Conservation (phyloP, 2,888 invertebrate genomes). For the Pterostichus madidus region DNA sequence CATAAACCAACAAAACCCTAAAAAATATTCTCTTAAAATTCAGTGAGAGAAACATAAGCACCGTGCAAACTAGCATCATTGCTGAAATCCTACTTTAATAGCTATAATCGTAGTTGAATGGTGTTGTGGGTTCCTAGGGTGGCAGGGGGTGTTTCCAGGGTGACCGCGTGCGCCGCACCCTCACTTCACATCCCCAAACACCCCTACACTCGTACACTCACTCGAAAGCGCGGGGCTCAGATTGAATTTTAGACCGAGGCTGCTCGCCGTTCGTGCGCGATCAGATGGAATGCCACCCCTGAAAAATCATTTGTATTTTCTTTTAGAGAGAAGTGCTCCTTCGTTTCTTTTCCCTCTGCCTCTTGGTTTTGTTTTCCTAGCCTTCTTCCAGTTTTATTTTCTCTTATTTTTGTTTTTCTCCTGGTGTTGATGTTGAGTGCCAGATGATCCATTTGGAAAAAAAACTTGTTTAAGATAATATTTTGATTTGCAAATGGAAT, state of each 20-base stretch:
- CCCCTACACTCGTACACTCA: constrained; percentile 67
- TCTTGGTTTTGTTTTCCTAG: constrained; percentile 62
- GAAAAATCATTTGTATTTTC: constrained; percentile 66
- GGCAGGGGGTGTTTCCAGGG: constrained; percentile 73
- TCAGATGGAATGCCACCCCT: constrained; percentile 52
- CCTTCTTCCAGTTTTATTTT: constrained; percentile 42
- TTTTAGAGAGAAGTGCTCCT: constrained; percentile 60
- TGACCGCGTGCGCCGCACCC: constrained; percentile 71
- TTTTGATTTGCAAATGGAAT: constrained; percentile 53
- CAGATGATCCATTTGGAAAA: constrained; percentile 37
- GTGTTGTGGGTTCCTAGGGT: constrained; percentile 72
- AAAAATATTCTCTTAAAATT: constrained; percentile 19
- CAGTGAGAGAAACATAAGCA: not conserved
- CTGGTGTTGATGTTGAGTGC: constrained; percentile 14
- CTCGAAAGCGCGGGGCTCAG: constrained; percentile 67
- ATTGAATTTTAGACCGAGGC: constrained; percentile 49
- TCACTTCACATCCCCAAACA: constrained; percentile 20
- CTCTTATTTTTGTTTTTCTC: constrained; percentile 47
- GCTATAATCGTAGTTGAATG: constrained; percentile 76
- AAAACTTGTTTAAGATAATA: constrained; percentile 29
- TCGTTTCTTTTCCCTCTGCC: constrained; percentile 44
- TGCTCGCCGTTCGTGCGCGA: constrained; percentile 22
- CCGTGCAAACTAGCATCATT: constrained; percentile 43
- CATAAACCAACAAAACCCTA: not conserved
- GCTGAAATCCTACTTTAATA: constrained; percentile 75